Base-by-base conservation (phyloP, 2,113 vertebrate species). In the Eidolon helvum region DNA sequence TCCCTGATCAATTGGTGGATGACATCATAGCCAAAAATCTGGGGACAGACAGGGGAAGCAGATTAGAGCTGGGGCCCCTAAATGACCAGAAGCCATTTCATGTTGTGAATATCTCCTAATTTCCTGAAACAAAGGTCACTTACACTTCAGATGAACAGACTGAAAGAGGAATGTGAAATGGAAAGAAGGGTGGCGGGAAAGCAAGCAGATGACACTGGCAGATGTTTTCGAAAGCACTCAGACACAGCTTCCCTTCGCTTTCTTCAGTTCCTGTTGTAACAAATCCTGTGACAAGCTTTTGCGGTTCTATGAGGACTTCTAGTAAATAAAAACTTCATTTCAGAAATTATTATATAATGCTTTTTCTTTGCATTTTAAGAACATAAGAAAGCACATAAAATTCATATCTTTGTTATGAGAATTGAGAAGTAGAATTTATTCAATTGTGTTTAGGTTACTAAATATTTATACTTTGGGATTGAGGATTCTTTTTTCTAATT, bases 391-490 rank as follows among this genome's bases (percentile, higher is more conserved):
- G 28, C 28, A 43, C 77, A 94, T 92, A 85, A 82, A 91, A 88
- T 77, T 66, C 11, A 3, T 90, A 92, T 57, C 85, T 96, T 61
- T 69, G 57, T 83, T 88, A 77, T 86, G 61, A 97, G 38, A 19
- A 77, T 14, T 94, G 68, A 93, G 95, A 92, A 86, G 85, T n/a
- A 90, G 59, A 92, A 87, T 92, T 85, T 65, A 96, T 85, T 92
- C 40, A 2, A 6, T 40, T 35, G 43, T 24, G n/a, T 71, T 96
- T 94, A 79, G 48, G 55, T 96, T 91, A 83, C 82, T 94, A 92
- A 74, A 91, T 96, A 83, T 96, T 97, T 91, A 88, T 90, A 95
- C 89, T 88, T 88, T n/a, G 3, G 24, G 43, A 53, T 59, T 75
- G 61, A 90, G 5, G 80, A 5, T 5, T 7, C 26, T 30, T 63